Base-by-base conservation (phyloP, 2,113 vertebrate species). In the Pandion haliaetus region DNA sequence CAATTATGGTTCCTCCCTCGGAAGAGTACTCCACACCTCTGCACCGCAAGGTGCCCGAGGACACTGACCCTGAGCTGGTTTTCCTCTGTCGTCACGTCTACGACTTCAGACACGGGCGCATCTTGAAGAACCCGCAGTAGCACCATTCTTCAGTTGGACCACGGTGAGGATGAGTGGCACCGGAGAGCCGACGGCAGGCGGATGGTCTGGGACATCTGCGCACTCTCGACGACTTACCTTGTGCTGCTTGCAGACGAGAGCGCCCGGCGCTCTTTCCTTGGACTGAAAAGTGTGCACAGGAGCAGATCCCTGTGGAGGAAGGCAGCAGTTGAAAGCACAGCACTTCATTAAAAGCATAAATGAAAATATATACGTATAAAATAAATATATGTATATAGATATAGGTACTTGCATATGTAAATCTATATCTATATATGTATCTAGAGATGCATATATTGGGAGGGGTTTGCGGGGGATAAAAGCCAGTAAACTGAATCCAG, bases 41-140 rank as follows among this genome's bases (percentile, higher is more conserved):
- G 91, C 99, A 99, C 98, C 99, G 99, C 98, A 99, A 99, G 94
- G 99, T 99, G 97, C 99, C 99, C 36, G 97, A 99, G 93, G 99
- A 99, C 98, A 98, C 99, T n/a, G 99, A 99, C 97, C 99, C 99
- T 2, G 99, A 99, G 92, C 98, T 99, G 98, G 99, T 99, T 97
- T 99, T 99, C 95, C 99, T 99, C 97, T 99, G 99, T 97, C 99
- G 99, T 90, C 99, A 99, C 49, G 99, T 99, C 98, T 99, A 99
- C 36, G 99, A 99, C 98, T 99, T 99, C 97, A 98, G 99, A 92
- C 99, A 99, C 24, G 99, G 99, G 74, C 99, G 99, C 97, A 99
- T 99, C 98, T 98, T 99, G 96, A 99, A 99, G 98, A 99, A 99
- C 97, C 99, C 99, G 11, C 99, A 99, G 98, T 99, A 99, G 98